Evolutionary conservation across 2,113 vertebrate species (phyloP), one percentile per base, ranked within the genome.

Genomic region (Malurus melanocephalus): DNA sequence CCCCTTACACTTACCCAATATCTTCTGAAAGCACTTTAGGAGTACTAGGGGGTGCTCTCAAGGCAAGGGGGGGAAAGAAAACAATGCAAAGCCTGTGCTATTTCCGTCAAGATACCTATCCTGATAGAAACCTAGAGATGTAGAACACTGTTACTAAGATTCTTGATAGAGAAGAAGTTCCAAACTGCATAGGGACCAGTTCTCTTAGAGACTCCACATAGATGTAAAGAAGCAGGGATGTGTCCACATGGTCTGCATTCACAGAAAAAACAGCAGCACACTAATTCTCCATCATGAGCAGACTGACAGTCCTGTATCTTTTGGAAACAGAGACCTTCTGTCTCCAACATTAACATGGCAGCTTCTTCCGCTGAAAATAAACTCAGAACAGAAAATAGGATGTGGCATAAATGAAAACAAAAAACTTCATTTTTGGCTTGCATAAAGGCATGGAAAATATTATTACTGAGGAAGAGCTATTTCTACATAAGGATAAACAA

Each of bases 331-430:
- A 67, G 17, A 35, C 18, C 78, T 88, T 51, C 66, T 76, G 66
- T 42, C 62, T 77, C 65, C 21, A 59, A 55, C 22, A 35, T 24
- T 42, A 77, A 91, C 38, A 55, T 19, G 27, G 65, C 76, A 88
- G 76, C 45, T 77, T 61, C 76, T 87, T 86, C 42, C 42, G 65
- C 42, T 13, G 4, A 88, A 88, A 85, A 90, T 73, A 93, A 73
- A 80, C 66, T 86, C 61, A 17, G 67, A 90, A 56, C 51, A 76
- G 69, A 73, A 88, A 94, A 80, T 51, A 66, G 59, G 57, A 93
- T n/a, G n/a, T 21, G 33, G 57, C n/a, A 43, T 28, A 78, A 92
- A 42, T 11, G 27, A 80, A 92, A 93, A 64, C 13, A 86, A 60
- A 75, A 71, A 40, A 28, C 16, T 60, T 89, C 8, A 23, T 46